A percentile compares a stretch with the other conserved stretches of the same genome.
phyloP scores from a whole-genome alignment of 2,113 vertebrate genomes.

The Tychaedon coryphoeus region DNA sequence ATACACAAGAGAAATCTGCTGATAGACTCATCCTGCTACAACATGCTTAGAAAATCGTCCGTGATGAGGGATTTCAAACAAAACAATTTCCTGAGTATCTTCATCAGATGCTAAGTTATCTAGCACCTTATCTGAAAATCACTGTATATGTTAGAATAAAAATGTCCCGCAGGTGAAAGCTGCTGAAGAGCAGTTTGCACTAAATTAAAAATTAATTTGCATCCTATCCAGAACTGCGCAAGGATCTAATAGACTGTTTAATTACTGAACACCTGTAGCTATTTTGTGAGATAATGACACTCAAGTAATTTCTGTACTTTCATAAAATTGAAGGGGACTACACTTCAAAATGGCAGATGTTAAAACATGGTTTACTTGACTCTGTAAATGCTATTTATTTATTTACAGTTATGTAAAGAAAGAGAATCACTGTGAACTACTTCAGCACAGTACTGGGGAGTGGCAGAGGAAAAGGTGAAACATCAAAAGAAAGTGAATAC shows the following conservation, averaged over 20 bases:
- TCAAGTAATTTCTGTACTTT: not conserved
- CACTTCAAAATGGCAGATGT: not conserved
- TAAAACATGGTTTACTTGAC: not conserved
- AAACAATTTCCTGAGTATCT: not conserved
- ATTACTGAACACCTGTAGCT: not conserved
- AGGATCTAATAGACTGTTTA: not conserved
- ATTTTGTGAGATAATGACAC: not conserved
- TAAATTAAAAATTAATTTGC: not conserved
- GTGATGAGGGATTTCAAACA: not conserved
- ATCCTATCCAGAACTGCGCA: not conserved
- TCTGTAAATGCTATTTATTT: not conserved
- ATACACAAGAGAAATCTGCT: not conserved
- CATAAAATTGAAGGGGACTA: not conserved
- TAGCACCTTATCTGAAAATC: not conserved
- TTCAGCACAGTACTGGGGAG: not conserved
- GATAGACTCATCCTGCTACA: not conserved
- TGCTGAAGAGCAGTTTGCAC: not conserved
- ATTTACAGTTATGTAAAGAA: not conserved
- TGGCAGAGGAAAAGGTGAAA: slow-evolving; percentile 14
- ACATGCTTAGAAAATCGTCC: not conserved
- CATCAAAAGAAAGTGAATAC: not conserved
- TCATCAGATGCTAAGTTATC: not conserved
- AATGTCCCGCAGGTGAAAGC: not conserved
- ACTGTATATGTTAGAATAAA: not conserved
- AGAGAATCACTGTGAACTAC: not conserved